Evolutionary conservation across 2,888 invertebrate genomes (phyloP), one percentile per base, ranked within the genome.

Genomic region (Drosophila austrosaltans): DNA sequence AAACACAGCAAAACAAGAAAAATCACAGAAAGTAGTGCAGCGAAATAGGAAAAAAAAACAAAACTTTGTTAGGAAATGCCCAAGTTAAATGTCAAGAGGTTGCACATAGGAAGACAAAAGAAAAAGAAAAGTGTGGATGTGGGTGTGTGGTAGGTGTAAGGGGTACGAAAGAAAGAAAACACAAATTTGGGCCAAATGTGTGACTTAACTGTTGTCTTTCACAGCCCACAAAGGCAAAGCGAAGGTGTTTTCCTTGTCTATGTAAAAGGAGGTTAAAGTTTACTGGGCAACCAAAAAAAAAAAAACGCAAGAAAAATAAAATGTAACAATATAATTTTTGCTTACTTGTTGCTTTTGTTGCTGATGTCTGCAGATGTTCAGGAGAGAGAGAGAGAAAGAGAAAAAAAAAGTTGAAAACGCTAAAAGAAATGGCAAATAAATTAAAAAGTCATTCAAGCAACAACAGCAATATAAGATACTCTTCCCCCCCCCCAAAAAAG

Each of bases 381-480:
- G 48, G 22, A 48, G 25, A 48, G 16, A 48, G 48, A 48, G 36
- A 57, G 83, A 83, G 30, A 30, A 1, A 28, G 28, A 28, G 28
- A 48, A 20, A 48, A 85, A 83, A 83, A 83, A 87, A 83, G 83
- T 87, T 83, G 85, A 83, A 83, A 84, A 83, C 87, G 83, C 80
- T 85, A 82, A 86, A 81, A 85, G 85, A 85, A 85, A 85, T 85
- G 85, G 85, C 85, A 88, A 88, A 85, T 88, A 88, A 88, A 88
- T 88, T 85, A 86, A 88, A 88, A 88, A 85, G 85, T 86, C 85
- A 85, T 85, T 88, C 88, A 86, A 86, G 87, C 88, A 88, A 88
- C 86, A 85, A 82, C 77, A 72, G 80, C 75, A 76, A 81, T 56
- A 81, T 78, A 70, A 65, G 68, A 75, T 71, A 66, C 72, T 68